phyloP scores from a whole-genome alignment of 2,113 vertebrate species.

The Nycticorax nycticorax region DNA sequence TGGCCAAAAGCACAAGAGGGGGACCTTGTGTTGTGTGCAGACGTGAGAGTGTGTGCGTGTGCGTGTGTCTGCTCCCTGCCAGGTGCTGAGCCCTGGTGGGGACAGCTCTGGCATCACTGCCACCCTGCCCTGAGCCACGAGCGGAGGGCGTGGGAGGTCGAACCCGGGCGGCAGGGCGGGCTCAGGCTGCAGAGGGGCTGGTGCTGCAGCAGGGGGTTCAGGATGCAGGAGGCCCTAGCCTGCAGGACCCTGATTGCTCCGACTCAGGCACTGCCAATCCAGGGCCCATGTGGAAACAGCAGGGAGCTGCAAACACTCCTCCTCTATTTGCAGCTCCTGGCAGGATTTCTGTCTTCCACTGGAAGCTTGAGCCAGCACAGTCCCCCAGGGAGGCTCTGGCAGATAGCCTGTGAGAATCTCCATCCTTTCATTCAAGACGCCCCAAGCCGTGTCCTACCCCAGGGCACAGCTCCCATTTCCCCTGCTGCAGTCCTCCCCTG shows the following conservation, averaged over 20 bases:
- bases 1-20: not conserved
- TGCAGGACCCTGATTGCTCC: not conserved
- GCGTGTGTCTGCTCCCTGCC: not conserved
- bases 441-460: not conserved
- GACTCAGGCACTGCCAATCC: not conserved
- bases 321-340: not conserved
- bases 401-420: not conserved
- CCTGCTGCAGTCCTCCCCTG: not conserved
- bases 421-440: not conserved
- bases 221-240: not conserved
- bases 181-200: not conserved
- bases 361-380: not conserved
- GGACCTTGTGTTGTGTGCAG: not conserved
- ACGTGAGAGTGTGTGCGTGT: not conserved
- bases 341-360: not conserved
- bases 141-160: fast-evolving
- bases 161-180: not conserved
- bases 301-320: not conserved
- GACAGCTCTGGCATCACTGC: not conserved
- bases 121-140: not conserved
- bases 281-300: not conserved
- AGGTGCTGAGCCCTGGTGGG: not conserved
- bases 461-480: not conserved
- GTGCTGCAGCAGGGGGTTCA: not conserved
- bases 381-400: not conserved